A percentile compares a stretch with the other conserved stretches of the same genome.
Conservation (phyloP, 2,113 vertebrate genomes). For the Puma concolor region DNA sequence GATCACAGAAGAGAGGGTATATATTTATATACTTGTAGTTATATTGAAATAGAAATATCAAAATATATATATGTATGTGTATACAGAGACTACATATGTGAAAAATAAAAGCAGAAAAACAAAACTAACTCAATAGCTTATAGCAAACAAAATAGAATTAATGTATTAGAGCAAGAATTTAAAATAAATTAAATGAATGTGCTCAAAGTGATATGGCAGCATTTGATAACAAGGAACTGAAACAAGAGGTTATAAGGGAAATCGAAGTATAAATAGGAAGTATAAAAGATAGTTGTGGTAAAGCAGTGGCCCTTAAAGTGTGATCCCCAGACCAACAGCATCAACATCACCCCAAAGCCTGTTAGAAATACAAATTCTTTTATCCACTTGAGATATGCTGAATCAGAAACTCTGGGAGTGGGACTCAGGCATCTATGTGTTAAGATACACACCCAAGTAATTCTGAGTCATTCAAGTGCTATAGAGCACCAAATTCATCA, state of each 20-base stretch:
- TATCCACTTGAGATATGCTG: neutral
- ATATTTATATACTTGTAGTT: neutral
- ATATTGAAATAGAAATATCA: neutral
- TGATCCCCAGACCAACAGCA: neutral
- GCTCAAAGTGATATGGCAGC: neutral
- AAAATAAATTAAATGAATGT: neutral
- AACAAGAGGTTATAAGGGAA: neutral
- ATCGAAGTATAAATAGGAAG: neutral
- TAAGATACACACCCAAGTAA: neutral
- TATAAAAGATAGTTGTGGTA: neutral
- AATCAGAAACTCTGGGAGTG: neutral
- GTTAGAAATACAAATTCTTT: neutral
- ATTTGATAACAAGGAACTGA: neutral
- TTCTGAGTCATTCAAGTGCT: neutral
- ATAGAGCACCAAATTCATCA: neutral
- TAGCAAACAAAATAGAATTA: neutral
- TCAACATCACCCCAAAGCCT: neutral
- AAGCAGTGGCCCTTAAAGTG: neutral
- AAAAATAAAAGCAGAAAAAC: neutral
- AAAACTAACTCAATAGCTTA: neutral
- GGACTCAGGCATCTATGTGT: neutral
- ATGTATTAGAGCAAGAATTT: neutral
- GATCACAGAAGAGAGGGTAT: neutral
- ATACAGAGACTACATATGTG: neutral
- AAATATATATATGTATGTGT: neutral